Percentiles rank a stretch among this genome's conserved stretches.
Conservation (phyloP, 1,140 invertebrate species). For the Cyclina sinensis region DNA sequence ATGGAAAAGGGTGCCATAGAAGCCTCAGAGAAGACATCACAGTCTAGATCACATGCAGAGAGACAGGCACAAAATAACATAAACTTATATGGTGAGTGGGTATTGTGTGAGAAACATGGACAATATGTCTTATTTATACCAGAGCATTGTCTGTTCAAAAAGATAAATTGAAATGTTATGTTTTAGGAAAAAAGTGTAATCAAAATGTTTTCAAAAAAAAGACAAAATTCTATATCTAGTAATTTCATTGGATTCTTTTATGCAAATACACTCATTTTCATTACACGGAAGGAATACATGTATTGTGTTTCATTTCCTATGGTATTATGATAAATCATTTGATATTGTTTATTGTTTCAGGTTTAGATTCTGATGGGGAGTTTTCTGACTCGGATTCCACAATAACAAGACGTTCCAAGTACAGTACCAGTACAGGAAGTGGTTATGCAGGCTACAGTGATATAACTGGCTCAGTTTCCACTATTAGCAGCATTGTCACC, state of each 20-base stretch:
- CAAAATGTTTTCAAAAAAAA: no score
- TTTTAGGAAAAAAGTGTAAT: no score
- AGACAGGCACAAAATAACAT: slow-evolving; percentile 30
- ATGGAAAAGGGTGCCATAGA: slow-evolving; percentile 73
- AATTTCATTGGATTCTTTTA: no score
- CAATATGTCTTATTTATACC: no score
- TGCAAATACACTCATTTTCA: no score
- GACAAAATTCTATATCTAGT: no score
- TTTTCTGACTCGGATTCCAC: slow-evolving; percentile 63
- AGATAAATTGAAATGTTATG: no score
- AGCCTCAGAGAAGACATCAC: slow-evolving; percentile 47
- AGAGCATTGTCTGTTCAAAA: no score
- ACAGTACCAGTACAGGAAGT: slow-evolving; percentile 1
- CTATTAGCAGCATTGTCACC: slow-evolving; percentile 69
- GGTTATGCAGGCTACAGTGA: slow-evolving; percentile 5
- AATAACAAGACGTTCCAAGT: slow-evolving; percentile 1
- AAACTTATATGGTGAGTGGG: slow-evolving; percentile 70
- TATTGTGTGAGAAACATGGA: neutral
- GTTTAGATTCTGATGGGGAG: slow-evolving; percentile 71
- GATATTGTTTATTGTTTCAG: slow-evolving; percentile 50
- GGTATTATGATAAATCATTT: no score
- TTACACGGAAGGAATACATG: no score
- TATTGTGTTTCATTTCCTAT: no score
- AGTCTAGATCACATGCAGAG: neutral
- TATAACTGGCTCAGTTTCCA: slow-evolving; percentile 47